A percentile compares a stretch with the other conserved stretches of the same genome.
Evolutionary conservation across 2,888 invertebrate species (phyloP).

Genomic region (Sepioteuthis lessoniana): DNA sequence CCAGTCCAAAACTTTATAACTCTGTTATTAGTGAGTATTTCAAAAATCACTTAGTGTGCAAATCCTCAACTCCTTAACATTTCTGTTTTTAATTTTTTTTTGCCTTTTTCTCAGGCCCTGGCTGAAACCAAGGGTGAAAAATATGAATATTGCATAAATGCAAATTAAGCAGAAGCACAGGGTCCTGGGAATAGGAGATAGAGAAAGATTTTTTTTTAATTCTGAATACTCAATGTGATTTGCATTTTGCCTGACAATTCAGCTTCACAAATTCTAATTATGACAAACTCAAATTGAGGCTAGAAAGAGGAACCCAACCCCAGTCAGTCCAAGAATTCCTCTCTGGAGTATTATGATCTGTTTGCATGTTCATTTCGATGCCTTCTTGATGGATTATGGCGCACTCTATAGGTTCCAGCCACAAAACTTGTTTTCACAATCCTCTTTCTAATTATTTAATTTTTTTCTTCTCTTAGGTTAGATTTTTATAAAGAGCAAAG

Average conservation of each 20-base stretch:
- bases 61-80: neutral
- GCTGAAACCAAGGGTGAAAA: neutral
- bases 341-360: neutral
- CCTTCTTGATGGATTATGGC: neutral
- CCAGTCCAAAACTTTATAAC: too few relatives aligned
- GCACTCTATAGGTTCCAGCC: neutral
- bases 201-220: neutral
- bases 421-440: neutral
- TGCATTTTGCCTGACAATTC: constrained; percentile 17
- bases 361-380: neutral
- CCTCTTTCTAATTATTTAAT: neutral
- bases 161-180: neutral
- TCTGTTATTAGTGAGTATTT: too few relatives aligned
- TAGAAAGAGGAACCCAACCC: neutral
- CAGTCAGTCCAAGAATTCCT: neutral
- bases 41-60: neutral
- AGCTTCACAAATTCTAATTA: neutral
- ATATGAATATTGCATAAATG: neutral
- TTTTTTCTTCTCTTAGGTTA: too few relatives aligned
- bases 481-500: too few relatives aligned
- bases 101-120: neutral
- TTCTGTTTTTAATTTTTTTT: neutral
- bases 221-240: neutral
- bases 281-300: neutral
- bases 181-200: too few relatives aligned